Evolutionary conservation across 2,888 invertebrate genomes (phyloP), one percentile per base, ranked within the genome.

Genomic region (Erpobdella octoculata): DNA sequence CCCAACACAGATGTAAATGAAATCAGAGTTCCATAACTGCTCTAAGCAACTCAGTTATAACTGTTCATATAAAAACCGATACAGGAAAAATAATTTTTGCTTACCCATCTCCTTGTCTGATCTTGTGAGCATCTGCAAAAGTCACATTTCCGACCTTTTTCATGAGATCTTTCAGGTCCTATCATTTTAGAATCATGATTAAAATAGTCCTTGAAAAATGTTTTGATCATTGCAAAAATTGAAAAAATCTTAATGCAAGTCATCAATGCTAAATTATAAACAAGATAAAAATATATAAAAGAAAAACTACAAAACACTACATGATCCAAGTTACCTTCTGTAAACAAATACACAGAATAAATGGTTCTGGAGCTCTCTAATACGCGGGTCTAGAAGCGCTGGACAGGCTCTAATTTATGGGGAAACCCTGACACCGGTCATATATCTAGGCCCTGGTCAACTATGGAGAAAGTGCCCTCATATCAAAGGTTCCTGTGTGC

Each of bases 111-210:
- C 69, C 69, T 48, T 18, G 38, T n/a, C 69, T 69, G n/a, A 69
- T 33, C 37, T 69, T 69, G 37, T 69, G 69, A 35, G 69, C 69
- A 36, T 69, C 69, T 31, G 69, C 69, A 58, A 69, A 69, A 6
- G 69, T 69, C 25, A 69, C 69, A 6, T 69, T 58, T 18, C 69
- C 69, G 4, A 58, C 69, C 37, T 53, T 69, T 37, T 69, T 69
- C 69, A 69, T 69, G 18, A 69, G 58, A 25, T 69, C 69, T 58
- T 69, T 69, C 33, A 69, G 58, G 25, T 69, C 69, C 69, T 69
- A 36, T 21, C 18, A 35, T 62, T 62, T 21, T 9, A n/a, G 33
- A 33, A 62, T 33, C 8, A 6, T 25, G 53, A 28, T 53, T 53
- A 53, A 41, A 41, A 41, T 9, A 41, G n/a, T n/a, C n/a, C n/a